Evolutionary conservation across 2,797 vertebrate species (phyloP).

Genomic region (Mormyrops attenuatus): DNA sequence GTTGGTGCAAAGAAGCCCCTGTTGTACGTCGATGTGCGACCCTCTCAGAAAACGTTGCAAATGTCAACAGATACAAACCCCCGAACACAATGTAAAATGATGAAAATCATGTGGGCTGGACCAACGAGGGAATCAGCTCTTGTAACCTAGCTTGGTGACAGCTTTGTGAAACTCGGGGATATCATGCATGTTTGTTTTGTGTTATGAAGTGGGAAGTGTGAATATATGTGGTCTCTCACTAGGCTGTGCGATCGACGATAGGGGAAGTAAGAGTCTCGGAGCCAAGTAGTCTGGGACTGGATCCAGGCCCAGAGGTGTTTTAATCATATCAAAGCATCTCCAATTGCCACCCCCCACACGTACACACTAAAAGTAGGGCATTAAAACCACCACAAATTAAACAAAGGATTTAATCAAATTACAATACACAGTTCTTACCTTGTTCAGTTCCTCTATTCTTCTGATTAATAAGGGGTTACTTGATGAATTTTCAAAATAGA

Average conservation of each 20-base stretch:
- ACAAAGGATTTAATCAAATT: background rate
- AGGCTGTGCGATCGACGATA: background rate
- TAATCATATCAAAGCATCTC: conserved; percentile 21
- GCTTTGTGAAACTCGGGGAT: background rate
- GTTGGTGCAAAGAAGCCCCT: background rate
- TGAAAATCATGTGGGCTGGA: background rate
- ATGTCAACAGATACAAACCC: background rate
- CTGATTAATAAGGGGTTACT: conserved; percentile 77
- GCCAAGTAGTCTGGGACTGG: conserved; percentile 17
- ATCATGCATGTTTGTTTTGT: background rate
- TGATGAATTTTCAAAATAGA: conserved; percentile 78
- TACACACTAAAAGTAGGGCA: conserved; percentile 8
- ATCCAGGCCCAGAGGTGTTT: conserved; percentile 25
- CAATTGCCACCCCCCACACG: background rate
- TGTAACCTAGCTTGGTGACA: background rate
- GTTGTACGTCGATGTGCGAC: background rate
- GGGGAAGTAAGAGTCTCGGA: background rate
- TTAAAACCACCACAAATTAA: background rate
- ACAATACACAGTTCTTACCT: conserved; percentile 52
- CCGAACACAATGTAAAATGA: background rate
- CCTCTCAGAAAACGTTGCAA: too few relatives aligned
- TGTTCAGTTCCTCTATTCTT: conserved; percentile 76
- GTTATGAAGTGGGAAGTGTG: background rate
- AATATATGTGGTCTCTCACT: conserved; percentile 16
- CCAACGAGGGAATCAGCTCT: background rate